Conservation (phyloP, 2,888 invertebrate genomes). For the Tetragnatha montana region DNA sequence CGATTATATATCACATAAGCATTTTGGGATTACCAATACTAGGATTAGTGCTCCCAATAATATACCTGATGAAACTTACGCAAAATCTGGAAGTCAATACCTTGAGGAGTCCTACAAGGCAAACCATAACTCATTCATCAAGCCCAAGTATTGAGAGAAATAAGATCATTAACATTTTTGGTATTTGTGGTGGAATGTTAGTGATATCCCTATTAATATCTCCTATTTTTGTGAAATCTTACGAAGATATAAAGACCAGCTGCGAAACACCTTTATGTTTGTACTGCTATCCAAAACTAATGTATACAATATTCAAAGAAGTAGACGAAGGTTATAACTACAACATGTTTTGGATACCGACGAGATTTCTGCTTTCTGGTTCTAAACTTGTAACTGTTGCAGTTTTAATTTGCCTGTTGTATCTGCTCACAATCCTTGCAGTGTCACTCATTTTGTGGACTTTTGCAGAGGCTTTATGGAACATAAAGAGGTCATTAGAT, state of each 20-base stretch:
- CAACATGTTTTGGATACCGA: background rate
- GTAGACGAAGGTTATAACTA: background rate
- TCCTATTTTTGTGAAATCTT: background rate
- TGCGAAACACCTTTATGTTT: background rate
- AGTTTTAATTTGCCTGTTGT: slow-evolving; percentile 3
- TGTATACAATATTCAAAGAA: slow-evolving; percentile 19
- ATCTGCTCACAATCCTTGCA: background rate
- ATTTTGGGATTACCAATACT: background rate
- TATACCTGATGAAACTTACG: background rate
- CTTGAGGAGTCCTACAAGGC: background rate
- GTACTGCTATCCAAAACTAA: slow-evolving; percentile 19
- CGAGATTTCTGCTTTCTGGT: background rate
- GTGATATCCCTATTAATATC: background rate
- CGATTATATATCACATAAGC: background rate
- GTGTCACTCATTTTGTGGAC: background rate
- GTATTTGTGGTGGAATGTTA: slow-evolving; percentile 3
- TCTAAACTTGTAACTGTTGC: slow-evolving; percentile 3
- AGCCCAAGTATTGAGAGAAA: background rate
- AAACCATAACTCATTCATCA: background rate
- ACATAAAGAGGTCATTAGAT: background rate
- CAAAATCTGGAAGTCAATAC: background rate
- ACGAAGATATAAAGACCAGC: background rate
- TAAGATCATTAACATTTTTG: background rate
- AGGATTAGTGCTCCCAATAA: background rate
- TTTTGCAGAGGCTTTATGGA: background rate